phyloP scores from a whole-genome alignment of 2,888 invertebrate genomes.

The Molorchus minor region DNA sequence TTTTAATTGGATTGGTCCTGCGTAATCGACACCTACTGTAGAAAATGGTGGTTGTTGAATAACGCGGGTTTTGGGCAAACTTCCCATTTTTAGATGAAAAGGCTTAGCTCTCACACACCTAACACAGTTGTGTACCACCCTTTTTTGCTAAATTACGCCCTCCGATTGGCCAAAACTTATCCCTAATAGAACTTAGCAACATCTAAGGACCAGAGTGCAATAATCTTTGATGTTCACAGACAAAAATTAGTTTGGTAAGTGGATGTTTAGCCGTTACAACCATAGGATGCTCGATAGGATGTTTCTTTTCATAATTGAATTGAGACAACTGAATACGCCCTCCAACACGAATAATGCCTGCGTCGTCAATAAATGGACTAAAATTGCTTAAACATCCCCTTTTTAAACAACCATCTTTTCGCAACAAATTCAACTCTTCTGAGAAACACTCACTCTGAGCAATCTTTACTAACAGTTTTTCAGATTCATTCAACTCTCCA shows the following conservation, averaged over 20 bases:
- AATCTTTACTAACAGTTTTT: background rate
- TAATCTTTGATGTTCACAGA: background rate
- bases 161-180: background rate
- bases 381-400: too few relatives aligned
- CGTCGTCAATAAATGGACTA: background rate
- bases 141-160: background rate
- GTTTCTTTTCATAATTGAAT: background rate
- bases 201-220: background rate
- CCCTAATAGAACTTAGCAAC: background rate
- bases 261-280: background rate
- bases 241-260: background rate
- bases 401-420: too few relatives aligned
- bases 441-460: background rate
- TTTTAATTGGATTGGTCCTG: constrained; percentile 2
- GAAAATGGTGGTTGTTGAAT: background rate
- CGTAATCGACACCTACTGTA: constrained; percentile 6
- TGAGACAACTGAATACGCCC: background rate
- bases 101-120: constrained; percentile 4
- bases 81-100: background rate
- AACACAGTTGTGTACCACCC: background rate
- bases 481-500: background rate
- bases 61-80: constrained; percentile 7
- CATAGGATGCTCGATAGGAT: background rate
- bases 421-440: background rate
- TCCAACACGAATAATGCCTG: background rate